Evolutionary conservation across 1,140 invertebrate genomes (phyloP).

Genomic region (Acromyrmex echinatior): DNA sequence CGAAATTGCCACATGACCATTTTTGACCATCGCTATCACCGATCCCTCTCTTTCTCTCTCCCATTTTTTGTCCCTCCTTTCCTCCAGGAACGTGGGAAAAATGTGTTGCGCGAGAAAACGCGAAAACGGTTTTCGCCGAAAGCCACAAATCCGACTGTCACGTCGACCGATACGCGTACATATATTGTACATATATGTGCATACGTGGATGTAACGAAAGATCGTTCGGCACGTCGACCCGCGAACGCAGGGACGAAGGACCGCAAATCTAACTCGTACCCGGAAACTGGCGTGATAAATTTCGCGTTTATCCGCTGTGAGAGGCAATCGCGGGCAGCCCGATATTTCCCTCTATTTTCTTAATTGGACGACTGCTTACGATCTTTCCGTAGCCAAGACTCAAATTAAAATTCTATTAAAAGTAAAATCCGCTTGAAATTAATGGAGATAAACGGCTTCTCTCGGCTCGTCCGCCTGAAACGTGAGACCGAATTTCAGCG

Average conservation of each 20-base stretch:
- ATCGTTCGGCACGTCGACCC: constrained; percentile 42
- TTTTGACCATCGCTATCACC: not conserved
- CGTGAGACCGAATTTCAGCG: not conserved
- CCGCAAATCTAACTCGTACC: constrained; percentile 46
- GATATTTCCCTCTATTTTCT: constrained; percentile 29
- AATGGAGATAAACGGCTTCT: constrained; percentile 16
- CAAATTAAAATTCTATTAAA: constrained; percentile 25
- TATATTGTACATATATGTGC: not conserved
- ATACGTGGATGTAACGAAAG: constrained; percentile 30
- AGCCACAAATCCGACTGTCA: constrained; percentile 72
- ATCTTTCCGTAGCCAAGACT: not conserved
- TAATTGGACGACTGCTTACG: constrained; percentile 42
- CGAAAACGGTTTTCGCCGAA: constrained; percentile 60
- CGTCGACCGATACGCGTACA: not conserved
- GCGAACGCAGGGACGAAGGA: constrained; percentile 42
- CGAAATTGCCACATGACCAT: constrained; percentile 44
- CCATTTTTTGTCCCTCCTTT: not conserved
- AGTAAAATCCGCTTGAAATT: not conserved
- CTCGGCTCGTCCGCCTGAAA: not conserved
- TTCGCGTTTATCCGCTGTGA: constrained; percentile 29
- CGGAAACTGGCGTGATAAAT: constrained; percentile 42
- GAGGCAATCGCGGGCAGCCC: constrained; percentile 24
- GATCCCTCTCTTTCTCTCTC: not conserved
- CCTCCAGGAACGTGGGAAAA: constrained; percentile 14
- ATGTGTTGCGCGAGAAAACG: constrained; percentile 43